A percentile compares a stretch with the other conserved stretches of the same genome.
Conservation (phyloP, 2,888 invertebrate species). For the Drosophila merina region DNA sequence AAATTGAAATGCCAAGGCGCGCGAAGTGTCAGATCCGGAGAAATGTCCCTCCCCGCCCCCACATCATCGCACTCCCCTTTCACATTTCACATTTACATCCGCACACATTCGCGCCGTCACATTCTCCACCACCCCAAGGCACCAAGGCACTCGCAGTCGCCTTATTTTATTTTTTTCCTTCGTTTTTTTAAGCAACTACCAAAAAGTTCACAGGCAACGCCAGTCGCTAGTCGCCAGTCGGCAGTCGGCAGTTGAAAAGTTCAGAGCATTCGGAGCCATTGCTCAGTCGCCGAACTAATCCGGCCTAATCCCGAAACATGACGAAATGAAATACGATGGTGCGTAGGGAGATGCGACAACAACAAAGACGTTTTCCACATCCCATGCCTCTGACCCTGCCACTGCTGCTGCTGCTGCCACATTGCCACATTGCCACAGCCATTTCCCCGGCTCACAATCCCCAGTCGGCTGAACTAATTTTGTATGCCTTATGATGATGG, state of each 20-base stretch:
- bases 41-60: constrained; percentile 11
- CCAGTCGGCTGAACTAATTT: constrained; percentile 63
- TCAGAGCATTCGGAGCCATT: constrained; percentile 76
- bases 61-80: constrained; percentile 1
- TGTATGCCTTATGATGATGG: constrained; percentile 73
- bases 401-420: constrained; percentile 9
- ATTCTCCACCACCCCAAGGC: constrained; percentile 47
- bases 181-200: constrained; percentile 71
- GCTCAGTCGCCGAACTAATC: constrained; percentile 80
- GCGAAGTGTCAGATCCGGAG: constrained; percentile 54
- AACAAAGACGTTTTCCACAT: constrained; percentile 28
- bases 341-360: constrained; percentile 63
- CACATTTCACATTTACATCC: constrained; percentile 49
- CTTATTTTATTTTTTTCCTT: constrained; percentile 1
- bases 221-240: constrained; percentile 1
- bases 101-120: constrained; percentile 72
- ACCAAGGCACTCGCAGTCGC: background rate
- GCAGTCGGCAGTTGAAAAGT: constrained; percentile 59
- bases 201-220: constrained; percentile 60
- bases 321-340: constrained; percentile 83
- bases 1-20: constrained; percentile 68
- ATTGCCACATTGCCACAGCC: constrained; percentile 6
- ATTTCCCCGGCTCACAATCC: constrained; percentile 13
- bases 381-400: background rate
- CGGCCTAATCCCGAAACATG: constrained; percentile 82